Evolutionary conservation across 30 jellyfish, hydroid and myxozoan species (phyloP).

Genomic region (Nemopilema nomurai): DNA sequence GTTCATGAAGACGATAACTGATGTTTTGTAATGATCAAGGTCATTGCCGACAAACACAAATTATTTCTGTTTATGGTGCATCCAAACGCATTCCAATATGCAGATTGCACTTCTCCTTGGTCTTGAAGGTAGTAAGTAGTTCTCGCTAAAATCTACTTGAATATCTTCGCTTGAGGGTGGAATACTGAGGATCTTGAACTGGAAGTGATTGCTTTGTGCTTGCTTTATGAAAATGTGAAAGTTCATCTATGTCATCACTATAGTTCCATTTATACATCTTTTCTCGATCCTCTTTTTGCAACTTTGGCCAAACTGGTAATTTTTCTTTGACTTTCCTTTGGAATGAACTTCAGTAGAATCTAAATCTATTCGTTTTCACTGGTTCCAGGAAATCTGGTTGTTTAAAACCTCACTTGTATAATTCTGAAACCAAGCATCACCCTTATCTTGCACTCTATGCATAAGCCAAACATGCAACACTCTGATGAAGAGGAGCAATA

Average conservation of each 20-base stretch:
- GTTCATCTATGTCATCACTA: constrained; percentile 40
- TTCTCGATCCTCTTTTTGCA: constrained; percentile 32
- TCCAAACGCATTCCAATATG: constrained; percentile 68
- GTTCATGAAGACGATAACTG: constrained; percentile 38
- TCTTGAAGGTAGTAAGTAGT: constrained; percentile 41
- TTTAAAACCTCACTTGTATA: background rate
- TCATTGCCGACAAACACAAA: constrained; percentile 9
- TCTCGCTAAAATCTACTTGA: constrained; percentile 65
- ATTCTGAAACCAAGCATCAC: background rate
- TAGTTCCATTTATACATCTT: constrained; percentile 43
- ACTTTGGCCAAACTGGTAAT: background rate
- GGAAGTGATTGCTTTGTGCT: constrained; percentile 51
- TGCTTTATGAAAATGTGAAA: constrained; percentile 44
- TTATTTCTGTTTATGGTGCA: constrained; percentile 25
- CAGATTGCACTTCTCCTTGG: constrained; percentile 62
- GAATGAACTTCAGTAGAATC: background rate
- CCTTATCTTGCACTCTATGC: constrained; percentile 15
- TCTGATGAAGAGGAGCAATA: constrained; percentile 60
- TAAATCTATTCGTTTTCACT: constrained; percentile 12
- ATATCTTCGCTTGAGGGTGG: constrained; percentile 55
- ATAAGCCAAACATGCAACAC: constrained; percentile 49
- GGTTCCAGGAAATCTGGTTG: constrained; percentile 22
- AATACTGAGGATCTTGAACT: constrained; percentile 29
- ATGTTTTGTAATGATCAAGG: constrained; percentile 44
- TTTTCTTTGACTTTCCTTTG: constrained; percentile 10